Conservation (phyloP, 2,888 invertebrate genomes). For the Augiades crinisus region DNA sequence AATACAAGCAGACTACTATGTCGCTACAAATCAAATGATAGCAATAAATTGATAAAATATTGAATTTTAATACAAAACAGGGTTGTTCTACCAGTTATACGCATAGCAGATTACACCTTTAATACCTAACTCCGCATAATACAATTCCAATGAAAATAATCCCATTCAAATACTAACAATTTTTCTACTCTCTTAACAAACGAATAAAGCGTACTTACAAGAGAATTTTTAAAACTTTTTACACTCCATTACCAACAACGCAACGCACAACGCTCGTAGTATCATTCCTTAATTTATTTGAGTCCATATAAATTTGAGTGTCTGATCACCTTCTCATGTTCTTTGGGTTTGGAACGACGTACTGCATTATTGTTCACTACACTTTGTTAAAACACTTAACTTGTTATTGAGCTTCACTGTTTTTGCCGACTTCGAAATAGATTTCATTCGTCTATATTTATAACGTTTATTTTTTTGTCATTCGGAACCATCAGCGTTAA, state of each 20-base stretch:
- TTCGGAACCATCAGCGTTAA: too few species aligned
- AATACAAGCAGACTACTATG: slow-evolving; percentile 21
- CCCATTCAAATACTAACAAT: slow-evolving; percentile 58
- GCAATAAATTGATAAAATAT: slow-evolving; percentile 27
- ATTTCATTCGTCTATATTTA: slow-evolving; percentile 40
- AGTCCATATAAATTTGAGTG: slow-evolving; percentile 62
- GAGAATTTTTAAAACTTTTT: slow-evolving; percentile 56
- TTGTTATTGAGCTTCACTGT: slow-evolving; percentile 46
- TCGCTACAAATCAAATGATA: slow-evolving; percentile 23
- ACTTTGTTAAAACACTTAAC: slow-evolving; percentile 18
- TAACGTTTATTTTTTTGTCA: background rate
- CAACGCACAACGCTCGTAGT: slow-evolving; percentile 63
- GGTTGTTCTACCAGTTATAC: slow-evolving; percentile 8
- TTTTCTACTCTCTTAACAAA: slow-evolving; percentile 55
- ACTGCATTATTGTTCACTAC: slow-evolving; percentile 34
- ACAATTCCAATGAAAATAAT: too few species aligned
- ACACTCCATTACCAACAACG: slow-evolving; percentile 69
- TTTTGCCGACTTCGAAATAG: slow-evolving; percentile 27
- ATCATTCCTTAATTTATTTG: slow-evolving; percentile 54
- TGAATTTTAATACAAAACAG: slow-evolving; percentile 24
- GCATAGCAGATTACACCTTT: slow-evolving; percentile 21
- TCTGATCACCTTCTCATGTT: slow-evolving; percentile 77
- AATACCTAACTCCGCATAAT: too few species aligned
- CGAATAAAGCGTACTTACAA: slow-evolving; percentile 62
- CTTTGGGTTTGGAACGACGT: slow-evolving; percentile 47